These are phyloP conservation scores for Apis florea DNA, from an alignment of 1,140 invertebrate genomes.

Conservation along the genomic window DNA sequence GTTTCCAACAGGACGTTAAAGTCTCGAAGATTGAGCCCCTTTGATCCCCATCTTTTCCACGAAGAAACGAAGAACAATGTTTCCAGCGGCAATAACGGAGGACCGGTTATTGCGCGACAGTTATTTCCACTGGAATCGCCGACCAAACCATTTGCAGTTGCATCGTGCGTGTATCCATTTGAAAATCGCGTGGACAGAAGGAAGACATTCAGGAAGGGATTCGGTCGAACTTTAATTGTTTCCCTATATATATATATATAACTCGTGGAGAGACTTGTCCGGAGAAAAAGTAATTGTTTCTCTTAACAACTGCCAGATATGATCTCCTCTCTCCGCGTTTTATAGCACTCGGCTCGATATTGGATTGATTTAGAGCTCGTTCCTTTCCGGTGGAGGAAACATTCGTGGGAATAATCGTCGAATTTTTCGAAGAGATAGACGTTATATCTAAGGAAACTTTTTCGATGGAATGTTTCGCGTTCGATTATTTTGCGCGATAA, in stretches of 20 bases:
- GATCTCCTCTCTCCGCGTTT: neutral
- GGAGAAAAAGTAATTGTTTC: slow-evolving; percentile 20
- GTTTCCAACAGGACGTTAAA: slow-evolving; percentile 34
- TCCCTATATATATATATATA: slow-evolving; percentile 36
- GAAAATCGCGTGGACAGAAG: neutral
- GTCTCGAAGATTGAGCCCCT: slow-evolving; percentile 35
- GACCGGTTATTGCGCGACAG: slow-evolving; percentile 32
- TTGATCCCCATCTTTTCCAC: slow-evolving; percentile 24
- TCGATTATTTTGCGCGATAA: neutral
- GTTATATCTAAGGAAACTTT: neutral
- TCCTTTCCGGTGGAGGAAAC: neutral
- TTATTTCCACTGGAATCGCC: slow-evolving; percentile 36
- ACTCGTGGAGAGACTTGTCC: slow-evolving; percentile 32
- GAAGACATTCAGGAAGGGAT: neutral
- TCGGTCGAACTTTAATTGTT: slow-evolving; percentile 34
- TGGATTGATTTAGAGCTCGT: neutral
- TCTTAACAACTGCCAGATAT: neutral
- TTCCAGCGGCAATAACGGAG: slow-evolving; percentile 20
- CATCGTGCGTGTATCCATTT: too few species aligned
- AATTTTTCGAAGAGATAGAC: neutral
- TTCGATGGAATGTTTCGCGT: neutral
- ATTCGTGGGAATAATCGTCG: neutral
- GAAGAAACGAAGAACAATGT: slow-evolving; percentile 41
- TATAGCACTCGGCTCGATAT: slow-evolving; percentile 6
- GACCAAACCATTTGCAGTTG: too few species aligned